Conservation (phyloP, 2,113 vertebrate species). For the Synchiropus splendidus region DNA sequence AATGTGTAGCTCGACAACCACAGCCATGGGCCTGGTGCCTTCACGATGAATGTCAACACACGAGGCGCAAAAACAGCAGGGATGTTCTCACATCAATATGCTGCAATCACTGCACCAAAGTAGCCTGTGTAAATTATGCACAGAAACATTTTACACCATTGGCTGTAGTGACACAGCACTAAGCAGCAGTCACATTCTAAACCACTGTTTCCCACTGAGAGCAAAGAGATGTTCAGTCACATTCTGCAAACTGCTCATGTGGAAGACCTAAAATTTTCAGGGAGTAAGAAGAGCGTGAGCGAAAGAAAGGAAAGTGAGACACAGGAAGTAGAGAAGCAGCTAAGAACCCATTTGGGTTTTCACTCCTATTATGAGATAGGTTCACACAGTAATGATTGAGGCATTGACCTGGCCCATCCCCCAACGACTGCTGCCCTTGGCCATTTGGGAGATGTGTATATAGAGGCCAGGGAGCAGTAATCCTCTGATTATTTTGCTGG, state of each 20-base stretch:
- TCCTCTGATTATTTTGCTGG: slow-evolving; percentile 34
- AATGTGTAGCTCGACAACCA: no score
- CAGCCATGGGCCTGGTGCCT: no score
- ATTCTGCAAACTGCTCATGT: slow-evolving; percentile 24
- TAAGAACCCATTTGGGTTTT: slow-evolving; percentile 20
- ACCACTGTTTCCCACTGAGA: slow-evolving; percentile 19
- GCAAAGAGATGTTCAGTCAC: slow-evolving; percentile 21
- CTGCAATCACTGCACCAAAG: background rate
- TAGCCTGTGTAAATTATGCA: slow-evolving; percentile 17
- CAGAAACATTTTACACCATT: slow-evolving; percentile 10
- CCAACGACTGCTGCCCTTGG: slow-evolving; percentile 18
- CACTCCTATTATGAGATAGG: slow-evolving; percentile 21
- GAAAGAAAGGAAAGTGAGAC: slow-evolving; percentile 12
- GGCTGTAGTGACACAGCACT: slow-evolving; percentile 5
- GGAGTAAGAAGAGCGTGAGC: background rate
- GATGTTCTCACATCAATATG: background rate
- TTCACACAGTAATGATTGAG: slow-evolving; percentile 18
- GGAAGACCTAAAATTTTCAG: slow-evolving; percentile 1
- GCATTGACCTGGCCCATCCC: slow-evolving; percentile 31
- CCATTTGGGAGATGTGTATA: slow-evolving; percentile 36
- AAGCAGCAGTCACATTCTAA: slow-evolving; percentile 9
- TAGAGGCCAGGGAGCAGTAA: slow-evolving; percentile 39
- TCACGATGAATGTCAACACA: background rate
- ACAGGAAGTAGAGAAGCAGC: slow-evolving; percentile 7
- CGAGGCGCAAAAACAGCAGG: no score